phyloP scores from a whole-genome alignment of 2,888 invertebrate genomes.

The Spodoptera littoralis region DNA sequence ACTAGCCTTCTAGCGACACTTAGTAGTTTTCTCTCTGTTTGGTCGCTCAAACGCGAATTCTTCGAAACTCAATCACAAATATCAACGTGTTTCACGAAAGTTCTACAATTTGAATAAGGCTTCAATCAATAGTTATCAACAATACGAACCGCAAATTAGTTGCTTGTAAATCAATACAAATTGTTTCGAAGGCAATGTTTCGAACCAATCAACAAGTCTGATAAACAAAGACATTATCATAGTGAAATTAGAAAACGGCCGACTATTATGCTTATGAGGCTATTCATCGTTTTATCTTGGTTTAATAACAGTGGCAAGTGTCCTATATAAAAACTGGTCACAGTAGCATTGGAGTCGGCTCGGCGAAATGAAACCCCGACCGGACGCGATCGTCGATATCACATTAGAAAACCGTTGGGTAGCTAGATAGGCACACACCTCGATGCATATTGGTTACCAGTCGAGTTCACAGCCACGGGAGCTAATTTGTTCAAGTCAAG shows the following conservation, averaged over 20 bases:
- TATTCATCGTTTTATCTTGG: slow-evolving; percentile 24
- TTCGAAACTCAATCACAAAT: slow-evolving; percentile 43
- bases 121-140: slow-evolving; percentile 36
- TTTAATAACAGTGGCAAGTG: slow-evolving; percentile 49
- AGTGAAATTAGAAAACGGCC: slow-evolving; percentile 19
- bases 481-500: slow-evolving; percentile 62
- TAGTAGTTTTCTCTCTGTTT: slow-evolving; percentile 44
- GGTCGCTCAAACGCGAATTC: slow-evolving; percentile 43
- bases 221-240: slow-evolving; percentile 12
- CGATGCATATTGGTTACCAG: slow-evolving; percentile 72
- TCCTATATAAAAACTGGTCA: slow-evolving; percentile 65
- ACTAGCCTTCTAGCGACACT: slow-evolving; percentile 37
- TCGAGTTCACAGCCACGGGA: slow-evolving; percentile 61
- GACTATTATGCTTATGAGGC: slow-evolving; percentile 6
- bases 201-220: slow-evolving; percentile 23
- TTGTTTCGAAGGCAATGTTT: slow-evolving; percentile 28
- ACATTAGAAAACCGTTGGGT: slow-evolving; percentile 77
- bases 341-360: slow-evolving; percentile 56
- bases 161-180: slow-evolving; percentile 40
- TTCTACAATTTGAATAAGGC: slow-evolving; percentile 34
- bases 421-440: slow-evolving; percentile 64
- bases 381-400: slow-evolving; percentile 73
- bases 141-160: slow-evolving; percentile 45
- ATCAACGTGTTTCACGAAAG: slow-evolving; percentile 45
- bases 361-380: slow-evolving; percentile 70